phyloP scores from a whole-genome alignment of 2,888 invertebrate species.

The Linnaemya vulpina region DNA sequence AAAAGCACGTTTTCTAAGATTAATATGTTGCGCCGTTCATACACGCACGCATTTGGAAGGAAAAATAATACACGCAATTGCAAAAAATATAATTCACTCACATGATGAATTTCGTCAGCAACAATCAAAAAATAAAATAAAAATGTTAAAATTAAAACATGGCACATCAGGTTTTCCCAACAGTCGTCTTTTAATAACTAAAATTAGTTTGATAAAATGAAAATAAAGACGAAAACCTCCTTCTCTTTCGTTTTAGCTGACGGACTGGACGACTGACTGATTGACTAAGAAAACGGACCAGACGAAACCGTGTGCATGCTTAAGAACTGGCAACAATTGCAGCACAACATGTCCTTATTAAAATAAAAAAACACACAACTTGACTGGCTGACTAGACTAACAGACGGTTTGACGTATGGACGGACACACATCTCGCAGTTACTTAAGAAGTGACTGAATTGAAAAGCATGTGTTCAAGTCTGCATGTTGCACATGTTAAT shows the following conservation, averaged over 20 bases:
- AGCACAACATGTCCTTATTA: constrained; percentile 61
- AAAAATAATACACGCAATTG: constrained; percentile 65
- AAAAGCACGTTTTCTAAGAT: constrained; percentile 53
- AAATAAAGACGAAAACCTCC: constrained; percentile 63
- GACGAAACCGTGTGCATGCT: constrained; percentile 39
- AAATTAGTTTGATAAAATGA: constrained; percentile 73
- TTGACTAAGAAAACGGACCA: constrained; percentile 22
- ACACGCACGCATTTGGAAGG: constrained; percentile 19
- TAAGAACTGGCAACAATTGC: constrained; percentile 45
- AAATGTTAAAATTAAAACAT: constrained; percentile 40
- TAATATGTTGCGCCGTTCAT: constrained; percentile 35
- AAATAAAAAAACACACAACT: constrained; percentile 1
- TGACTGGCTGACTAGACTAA: constrained; percentile 27
- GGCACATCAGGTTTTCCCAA: constrained; percentile 55
- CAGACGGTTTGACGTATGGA: constrained; percentile 35
- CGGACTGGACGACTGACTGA: constrained; percentile 33
- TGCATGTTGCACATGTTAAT: constrained; percentile 67
- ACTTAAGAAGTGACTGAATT: constrained; percentile 41
- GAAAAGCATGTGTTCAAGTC: constrained; percentile 22
- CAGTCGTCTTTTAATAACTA: constrained; percentile 72
- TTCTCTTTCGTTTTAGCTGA: constrained; percentile 45
- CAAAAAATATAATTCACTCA: constrained; percentile 50
- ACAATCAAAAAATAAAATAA: constrained; percentile 8
- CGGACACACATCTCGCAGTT: background rate
- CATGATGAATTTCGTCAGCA: constrained; percentile 49